Conservation (phyloP, 2,113 vertebrate genomes). For the Parus major region DNA sequence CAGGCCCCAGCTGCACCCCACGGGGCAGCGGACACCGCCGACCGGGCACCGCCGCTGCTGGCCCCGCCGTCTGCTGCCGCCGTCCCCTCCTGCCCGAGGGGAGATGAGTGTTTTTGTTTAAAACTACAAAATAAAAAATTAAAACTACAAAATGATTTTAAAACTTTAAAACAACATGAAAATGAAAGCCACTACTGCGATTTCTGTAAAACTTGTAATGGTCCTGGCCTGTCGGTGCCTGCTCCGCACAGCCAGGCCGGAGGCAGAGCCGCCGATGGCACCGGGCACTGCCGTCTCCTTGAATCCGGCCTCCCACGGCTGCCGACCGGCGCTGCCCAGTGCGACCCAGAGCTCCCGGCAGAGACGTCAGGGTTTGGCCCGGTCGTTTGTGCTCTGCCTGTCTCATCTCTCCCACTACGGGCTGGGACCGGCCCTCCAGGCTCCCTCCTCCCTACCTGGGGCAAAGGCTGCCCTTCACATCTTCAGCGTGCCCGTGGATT, state of each 20-base stretch:
- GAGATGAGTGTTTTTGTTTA: not conserved
- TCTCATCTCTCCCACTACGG: rapidly evolving
- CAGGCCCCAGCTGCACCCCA: not conserved
- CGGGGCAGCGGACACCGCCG: not conserved
- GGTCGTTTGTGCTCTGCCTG: not conserved
- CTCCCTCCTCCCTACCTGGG: not conserved
- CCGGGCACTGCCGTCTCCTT: not conserved
- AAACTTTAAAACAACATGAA: not conserved
- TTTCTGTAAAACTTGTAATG: not conserved
- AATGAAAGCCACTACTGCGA: not conserved
- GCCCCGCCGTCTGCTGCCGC: not conserved
- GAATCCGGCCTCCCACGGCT: not conserved
- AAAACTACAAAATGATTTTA: not conserved
- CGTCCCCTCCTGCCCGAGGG: not conserved
- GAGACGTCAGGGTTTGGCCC: not conserved
- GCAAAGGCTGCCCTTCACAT: not conserved
- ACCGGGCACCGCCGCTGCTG: not conserved
- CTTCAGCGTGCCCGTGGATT: not conserved
- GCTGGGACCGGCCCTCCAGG: not conserved
- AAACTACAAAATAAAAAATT: too few relatives aligned
- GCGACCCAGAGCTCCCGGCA: not conserved
- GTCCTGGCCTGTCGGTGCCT: not conserved
- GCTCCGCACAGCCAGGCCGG: rapidly evolving
- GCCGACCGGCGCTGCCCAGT: not conserved
- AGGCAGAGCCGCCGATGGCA: not conserved